A percentile compares a stretch with the other conserved stretches of the same genome.
These are phyloP conservation scores for Microctenopoma steveboyesi DNA, from an alignment of 2,797 vertebrate genomes.

Conservation along the genomic window DNA sequence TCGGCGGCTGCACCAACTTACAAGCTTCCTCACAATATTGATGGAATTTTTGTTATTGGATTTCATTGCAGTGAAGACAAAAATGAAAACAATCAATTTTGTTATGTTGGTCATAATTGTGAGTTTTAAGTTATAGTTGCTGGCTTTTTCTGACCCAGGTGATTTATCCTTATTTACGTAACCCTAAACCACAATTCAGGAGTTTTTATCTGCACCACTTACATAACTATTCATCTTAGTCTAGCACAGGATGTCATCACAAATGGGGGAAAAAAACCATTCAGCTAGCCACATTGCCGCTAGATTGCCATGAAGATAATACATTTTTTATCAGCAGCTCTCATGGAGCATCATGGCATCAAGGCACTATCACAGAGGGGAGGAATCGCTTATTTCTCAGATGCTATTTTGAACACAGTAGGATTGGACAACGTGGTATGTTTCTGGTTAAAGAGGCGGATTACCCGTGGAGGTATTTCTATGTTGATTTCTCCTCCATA, in stretches of 20 bases:
- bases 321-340: constrained; percentile 60
- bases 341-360: constrained; percentile 53
- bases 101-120: constrained; percentile 1
- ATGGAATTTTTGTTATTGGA: constrained; percentile 5
- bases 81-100: constrained; percentile 15
- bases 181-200: neutral
- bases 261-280: constrained; percentile 22
- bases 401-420: constrained; percentile 76
- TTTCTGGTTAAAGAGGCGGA: constrained; percentile 78
- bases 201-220: constrained; percentile 17
- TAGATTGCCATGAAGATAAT: constrained; percentile 60
- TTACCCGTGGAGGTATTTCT: constrained; percentile 79
- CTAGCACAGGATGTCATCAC: constrained; percentile 28
- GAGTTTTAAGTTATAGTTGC: constrained; percentile 6
- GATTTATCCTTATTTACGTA: neutral
- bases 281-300: constrained; percentile 38
- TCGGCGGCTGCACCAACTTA: neutral
- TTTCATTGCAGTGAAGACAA: constrained; percentile 11
- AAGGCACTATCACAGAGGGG: constrained; percentile 56
- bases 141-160: neutral
- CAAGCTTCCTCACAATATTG: constrained; percentile 4
- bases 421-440: constrained; percentile 61
- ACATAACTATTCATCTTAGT: constrained; percentile 15
- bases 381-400: constrained; percentile 66
- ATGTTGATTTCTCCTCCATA: constrained; percentile 84